Percentiles rank a stretch among this genome's conserved stretches.
These are phyloP conservation scores for Danio aesculapii DNA, from an alignment of 2,797 vertebrate species.

Conservation along the genomic window DNA sequence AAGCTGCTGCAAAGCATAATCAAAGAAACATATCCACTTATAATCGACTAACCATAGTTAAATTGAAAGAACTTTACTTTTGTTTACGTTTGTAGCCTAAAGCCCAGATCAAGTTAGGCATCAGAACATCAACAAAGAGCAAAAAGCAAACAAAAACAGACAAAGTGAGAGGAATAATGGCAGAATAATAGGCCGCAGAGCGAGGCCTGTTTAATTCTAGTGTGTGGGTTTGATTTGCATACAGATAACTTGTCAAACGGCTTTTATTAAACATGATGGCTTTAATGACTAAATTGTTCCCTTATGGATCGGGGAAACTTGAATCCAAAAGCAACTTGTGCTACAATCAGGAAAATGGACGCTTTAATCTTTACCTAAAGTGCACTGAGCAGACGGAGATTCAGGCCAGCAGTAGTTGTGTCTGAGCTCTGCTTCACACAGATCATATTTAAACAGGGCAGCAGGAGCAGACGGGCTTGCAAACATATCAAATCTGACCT, in stretches of 20 bases:
- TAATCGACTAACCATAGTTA: not conserved
- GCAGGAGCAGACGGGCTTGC: constrained; percentile 37
- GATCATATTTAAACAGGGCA: constrained; percentile 45
- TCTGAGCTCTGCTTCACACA: constrained; percentile 21
- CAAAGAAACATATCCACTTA: too few species aligned
- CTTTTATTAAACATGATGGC: constrained; percentile 29
- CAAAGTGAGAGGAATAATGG: constrained; percentile 8
- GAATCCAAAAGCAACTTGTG: not conserved
- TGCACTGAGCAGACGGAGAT: not conserved
- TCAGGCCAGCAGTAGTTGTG: constrained; percentile 28
- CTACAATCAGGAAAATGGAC: not conserved
- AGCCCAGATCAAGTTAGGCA: constrained; percentile 16
- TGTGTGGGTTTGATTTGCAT: constrained; percentile 40
- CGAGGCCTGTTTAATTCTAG: constrained; percentile 15
- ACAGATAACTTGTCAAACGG: constrained; percentile 35
- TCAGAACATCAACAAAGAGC: not conserved
- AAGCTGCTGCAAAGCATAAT: too few species aligned
- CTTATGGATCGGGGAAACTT: constrained; percentile 7
- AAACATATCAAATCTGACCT: constrained; percentile 49
- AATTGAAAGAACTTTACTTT: not conserved
- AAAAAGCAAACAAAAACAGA: constrained; percentile 3
- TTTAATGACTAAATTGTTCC: constrained; percentile 24
- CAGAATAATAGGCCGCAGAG: constrained; percentile 1
- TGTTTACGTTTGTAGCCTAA: not conserved
- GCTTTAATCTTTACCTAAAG: not conserved